Percentiles rank a stretch among this genome's conserved stretches.
phyloP scores from a whole-genome alignment of 2,888 invertebrate species.

The Phyllotreta cruciferae region DNA sequence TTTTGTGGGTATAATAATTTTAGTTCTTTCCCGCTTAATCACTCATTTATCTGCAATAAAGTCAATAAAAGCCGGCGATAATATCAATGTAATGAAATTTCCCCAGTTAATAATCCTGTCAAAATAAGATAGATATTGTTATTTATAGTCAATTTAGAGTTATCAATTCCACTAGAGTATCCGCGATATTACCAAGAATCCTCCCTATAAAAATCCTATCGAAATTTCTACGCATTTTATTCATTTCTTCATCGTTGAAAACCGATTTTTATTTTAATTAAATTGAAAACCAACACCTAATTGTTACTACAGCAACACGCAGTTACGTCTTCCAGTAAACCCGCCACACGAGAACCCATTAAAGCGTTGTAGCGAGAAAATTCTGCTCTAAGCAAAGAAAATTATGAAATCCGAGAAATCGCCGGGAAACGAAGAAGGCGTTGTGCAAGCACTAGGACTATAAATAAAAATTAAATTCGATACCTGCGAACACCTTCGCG shows the following conservation, averaged over 20 bases:
- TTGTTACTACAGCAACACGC: not conserved
- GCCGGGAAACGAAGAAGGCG: too few relatives aligned
- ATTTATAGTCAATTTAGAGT: conserved; percentile 4
- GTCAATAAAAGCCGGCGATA: conserved; percentile 30
- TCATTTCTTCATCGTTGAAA: not conserved
- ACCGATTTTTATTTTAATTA: conserved; percentile 2
- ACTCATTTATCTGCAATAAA: conserved; percentile 19
- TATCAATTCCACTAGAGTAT: too few relatives aligned
- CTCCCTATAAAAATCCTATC: not conserved
- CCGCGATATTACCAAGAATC: not conserved
- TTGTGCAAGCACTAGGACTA: too few relatives aligned
- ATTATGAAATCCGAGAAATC: too few relatives aligned
- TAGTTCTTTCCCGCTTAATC: not conserved
- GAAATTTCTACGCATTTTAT: not conserved
- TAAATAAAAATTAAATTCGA: too few relatives aligned
- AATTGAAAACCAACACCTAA: conserved; percentile 32
- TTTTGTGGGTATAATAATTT: too few relatives aligned
- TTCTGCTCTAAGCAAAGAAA: too few relatives aligned
- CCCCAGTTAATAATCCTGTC: conserved; percentile 31
- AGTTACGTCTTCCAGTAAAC: conserved; percentile 28
- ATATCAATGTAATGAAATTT: conserved; percentile 36
- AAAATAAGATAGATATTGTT: conserved; percentile 32
- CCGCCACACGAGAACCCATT: conserved; percentile 34
- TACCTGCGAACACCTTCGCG: too few relatives aligned
- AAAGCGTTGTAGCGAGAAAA: not conserved